Evolutionary conservation across 1,140 invertebrate species (phyloP).

Genomic region (Drosophila ogumai): DNA sequence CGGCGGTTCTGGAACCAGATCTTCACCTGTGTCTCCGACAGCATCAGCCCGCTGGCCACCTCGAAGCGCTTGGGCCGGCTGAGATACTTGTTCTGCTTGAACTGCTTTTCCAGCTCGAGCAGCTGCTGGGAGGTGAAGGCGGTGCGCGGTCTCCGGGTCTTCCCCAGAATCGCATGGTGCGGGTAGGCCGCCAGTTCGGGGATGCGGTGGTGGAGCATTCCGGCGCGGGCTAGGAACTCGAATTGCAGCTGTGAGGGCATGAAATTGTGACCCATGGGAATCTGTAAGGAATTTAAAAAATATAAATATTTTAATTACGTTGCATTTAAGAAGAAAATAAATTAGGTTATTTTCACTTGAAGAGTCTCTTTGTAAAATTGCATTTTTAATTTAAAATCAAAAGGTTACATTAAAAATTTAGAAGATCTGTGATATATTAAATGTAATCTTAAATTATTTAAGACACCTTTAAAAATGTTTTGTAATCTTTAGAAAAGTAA

Average conservation of each 20-base stretch:
- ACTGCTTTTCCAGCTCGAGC: conserved; percentile 98
- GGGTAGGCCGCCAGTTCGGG: conserved; percentile 88
- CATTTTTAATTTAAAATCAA: background rate
- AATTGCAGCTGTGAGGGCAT: conserved; percentile 92
- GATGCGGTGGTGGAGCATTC: conserved; percentile 93
- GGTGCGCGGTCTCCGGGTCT: conserved; percentile 97
- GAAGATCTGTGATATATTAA: background rate
- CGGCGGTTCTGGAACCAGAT: conserved; percentile 98
- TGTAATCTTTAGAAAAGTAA: too few relatives aligned
- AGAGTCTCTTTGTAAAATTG: background rate
- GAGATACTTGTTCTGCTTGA: conserved; percentile 99
- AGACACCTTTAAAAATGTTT: background rate
- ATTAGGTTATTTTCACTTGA: too few relatives aligned
- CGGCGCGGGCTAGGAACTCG: conserved; percentile 93
- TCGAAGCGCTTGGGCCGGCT: conserved; percentile 99
- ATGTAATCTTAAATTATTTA: background rate
- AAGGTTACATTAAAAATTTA: background rate
- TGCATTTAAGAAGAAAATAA: background rate
- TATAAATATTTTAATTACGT: background rate
- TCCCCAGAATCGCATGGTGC: conserved; percentile 93
- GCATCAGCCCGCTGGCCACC: conserved; percentile 98
- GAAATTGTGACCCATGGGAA: conserved; percentile 83
- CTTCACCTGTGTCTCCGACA: conserved; percentile 99
- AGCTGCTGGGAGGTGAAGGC: conserved; percentile 99
- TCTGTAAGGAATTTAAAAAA: conserved; percentile 26